These are phyloP conservation scores for Drosophila phalerata DNA, from an alignment of 2,888 invertebrate genomes.

Conservation along the genomic window DNA sequence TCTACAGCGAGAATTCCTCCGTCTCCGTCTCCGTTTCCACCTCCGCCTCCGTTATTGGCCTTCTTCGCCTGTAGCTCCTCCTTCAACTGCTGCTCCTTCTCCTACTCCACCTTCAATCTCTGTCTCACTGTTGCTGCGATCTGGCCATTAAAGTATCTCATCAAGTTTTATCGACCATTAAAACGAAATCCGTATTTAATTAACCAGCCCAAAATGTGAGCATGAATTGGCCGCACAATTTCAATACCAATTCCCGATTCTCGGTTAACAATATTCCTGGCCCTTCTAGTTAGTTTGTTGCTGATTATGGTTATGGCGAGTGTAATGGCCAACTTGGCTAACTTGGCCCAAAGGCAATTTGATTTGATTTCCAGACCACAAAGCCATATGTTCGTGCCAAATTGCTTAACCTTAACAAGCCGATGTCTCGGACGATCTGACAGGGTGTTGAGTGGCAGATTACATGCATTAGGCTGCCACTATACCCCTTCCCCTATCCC, in stretches of 20 bases:
- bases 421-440: slow-evolving; percentile 52
- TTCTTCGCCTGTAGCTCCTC: background rate
- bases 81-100: slow-evolving; percentile 1
- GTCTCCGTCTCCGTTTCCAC: slow-evolving; percentile 2
- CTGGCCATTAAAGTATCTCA: slow-evolving; percentile 80
- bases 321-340: slow-evolving; percentile 23
- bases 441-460: slow-evolving; percentile 82
- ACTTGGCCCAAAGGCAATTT: slow-evolving; percentile 28
- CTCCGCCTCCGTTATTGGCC: background rate
- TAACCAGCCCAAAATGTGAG: slow-evolving; percentile 84
- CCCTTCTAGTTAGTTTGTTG: slow-evolving; percentile 45
- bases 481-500: background rate
- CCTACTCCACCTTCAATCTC: slow-evolving; percentile 2
- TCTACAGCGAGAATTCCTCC: slow-evolving; percentile 21
- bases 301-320: slow-evolving; percentile 48
- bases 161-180: slow-evolving; percentile 85
- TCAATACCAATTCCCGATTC: slow-evolving; percentile 17
- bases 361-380: slow-evolving; percentile 22
- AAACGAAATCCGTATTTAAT: slow-evolving; percentile 84
- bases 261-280: background rate
- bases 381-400: slow-evolving; percentile 44
- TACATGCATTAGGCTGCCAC: slow-evolving; percentile 82
- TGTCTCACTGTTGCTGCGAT: slow-evolving; percentile 2
- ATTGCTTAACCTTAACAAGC: slow-evolving; percentile 69
- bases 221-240: slow-evolving; percentile 83